Evolutionary conservation across 2,888 invertebrate species (phyloP), one percentile per base, ranked within the genome.

Genomic region (Chydorus sphaericus): DNA sequence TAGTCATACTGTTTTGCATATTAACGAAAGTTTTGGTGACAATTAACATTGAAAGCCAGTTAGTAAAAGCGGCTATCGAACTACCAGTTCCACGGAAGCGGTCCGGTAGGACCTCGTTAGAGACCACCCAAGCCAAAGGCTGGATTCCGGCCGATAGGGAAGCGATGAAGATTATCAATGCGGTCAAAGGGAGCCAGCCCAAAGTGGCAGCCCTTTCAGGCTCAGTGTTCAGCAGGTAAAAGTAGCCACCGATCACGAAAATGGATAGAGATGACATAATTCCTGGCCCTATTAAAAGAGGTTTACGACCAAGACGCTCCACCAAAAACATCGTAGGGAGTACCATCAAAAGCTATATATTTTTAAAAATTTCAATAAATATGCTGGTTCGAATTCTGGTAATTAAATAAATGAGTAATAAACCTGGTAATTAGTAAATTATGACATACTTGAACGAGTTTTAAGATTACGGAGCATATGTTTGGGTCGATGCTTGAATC

Each of bases 81-180:
- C 83, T 81, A 0, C 89, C 88, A 0, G 80, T 71, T 0, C 78
- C 84, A 64, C 83, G 78, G 53, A 78, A 81, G 61, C 85, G 81
- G 0, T 80, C 73, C 23, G 87, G 73, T 67, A 89, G 82, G 23
- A 87, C 67, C 65, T 88, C 87, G 1, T 83, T 79, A 75, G 85
- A 79, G 75, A 84, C 83, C 75, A 89, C 77, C 86, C 87, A 87
- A 1, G 87, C 86, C 39, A 87, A 80, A 0, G 87, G 86, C 0
- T 87, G 87, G 65, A 83, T 80, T 11, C 86, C 86, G 36, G 89
- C 65, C 0, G 87, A 85, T 71, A 89, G 90, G 39, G 85, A 78
- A 20, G 86, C 69, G 20, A 89, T 82, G 69, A 86, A 91, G 2
- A 85, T 60, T 48, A 85, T 83, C 20, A 90, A 69, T 26, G 83